Evolutionary conservation across 2,113 vertebrate genomes (phyloP).

Genomic region (Equus quagga): DNA sequence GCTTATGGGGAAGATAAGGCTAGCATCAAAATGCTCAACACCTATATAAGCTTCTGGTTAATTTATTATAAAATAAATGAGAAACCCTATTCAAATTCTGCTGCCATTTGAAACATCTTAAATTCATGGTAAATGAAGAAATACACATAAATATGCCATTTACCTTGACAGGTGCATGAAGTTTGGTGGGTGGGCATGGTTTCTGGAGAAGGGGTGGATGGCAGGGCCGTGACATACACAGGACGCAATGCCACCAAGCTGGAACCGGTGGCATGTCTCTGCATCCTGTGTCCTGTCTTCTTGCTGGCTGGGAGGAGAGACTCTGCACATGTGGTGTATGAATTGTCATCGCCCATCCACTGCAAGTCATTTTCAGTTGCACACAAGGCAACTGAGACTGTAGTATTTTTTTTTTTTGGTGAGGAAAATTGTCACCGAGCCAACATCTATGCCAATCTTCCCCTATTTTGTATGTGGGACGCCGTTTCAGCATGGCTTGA

Average conservation of each 20-base stretch:
- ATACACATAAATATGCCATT: rapidly evolving
- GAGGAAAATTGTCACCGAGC: too few relatives aligned
- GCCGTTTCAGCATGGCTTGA: too few relatives aligned
- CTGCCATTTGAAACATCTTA: neutral
- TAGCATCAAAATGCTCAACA: neutral
- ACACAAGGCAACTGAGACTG: neutral
- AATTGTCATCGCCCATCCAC: rapidly evolving
- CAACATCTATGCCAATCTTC: too few relatives aligned
- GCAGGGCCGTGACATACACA: neutral
- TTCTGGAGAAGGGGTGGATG: neutral
- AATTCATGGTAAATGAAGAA: neutral
- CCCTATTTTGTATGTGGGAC: too few relatives aligned
- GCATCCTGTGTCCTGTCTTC: neutral
- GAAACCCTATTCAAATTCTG: neutral
- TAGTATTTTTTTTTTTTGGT: neutral
- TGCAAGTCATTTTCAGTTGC: too few relatives aligned
- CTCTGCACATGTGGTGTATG: rapidly evolving
- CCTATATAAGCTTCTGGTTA: neutral
- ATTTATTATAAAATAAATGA: neutral
- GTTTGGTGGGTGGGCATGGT: neutral
- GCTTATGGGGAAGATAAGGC: neutral
- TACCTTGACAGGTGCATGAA: neutral
- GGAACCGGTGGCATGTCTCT: rapidly evolving
- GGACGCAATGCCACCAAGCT: rapidly evolving
- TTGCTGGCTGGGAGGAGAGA: neutral